A percentile compares a stretch with the other conserved stretches of the same genome.
Conservation (phyloP, 2,888 invertebrate genomes). For the Linyphia triangularis region DNA sequence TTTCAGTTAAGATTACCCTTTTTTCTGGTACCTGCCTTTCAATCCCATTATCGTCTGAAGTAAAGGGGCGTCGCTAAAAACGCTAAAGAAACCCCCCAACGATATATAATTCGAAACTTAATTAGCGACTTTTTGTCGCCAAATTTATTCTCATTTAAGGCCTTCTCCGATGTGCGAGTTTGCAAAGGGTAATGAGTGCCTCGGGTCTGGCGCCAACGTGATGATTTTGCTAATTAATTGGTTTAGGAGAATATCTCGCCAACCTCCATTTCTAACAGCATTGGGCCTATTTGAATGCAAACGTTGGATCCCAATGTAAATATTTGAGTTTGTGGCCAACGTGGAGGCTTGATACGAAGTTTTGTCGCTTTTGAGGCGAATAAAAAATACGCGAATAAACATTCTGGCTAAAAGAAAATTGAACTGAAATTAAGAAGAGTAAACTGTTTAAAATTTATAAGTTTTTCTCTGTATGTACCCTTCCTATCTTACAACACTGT, state of each 20-base stretch:
- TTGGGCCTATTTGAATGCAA: background rate
- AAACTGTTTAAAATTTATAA: too few relatives aligned
- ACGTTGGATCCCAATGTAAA: background rate
- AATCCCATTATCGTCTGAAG: background rate
- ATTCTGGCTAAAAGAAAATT: too few relatives aligned
- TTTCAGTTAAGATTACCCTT: background rate
- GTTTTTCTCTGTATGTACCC: too few relatives aligned
- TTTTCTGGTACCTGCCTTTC: background rate
- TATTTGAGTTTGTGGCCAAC: background rate
- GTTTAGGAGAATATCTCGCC: background rate
- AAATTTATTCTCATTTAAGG: constrained; percentile 5
- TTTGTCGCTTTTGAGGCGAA: too few relatives aligned
- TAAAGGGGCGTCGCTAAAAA: background rate
- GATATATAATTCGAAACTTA: constrained; percentile 24
- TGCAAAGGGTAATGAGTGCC: constrained; percentile 1
- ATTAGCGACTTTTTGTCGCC: constrained; percentile 19
- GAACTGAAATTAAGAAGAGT: too few relatives aligned
- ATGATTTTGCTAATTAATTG: constrained; percentile 45
- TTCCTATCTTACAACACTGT: too few relatives aligned
- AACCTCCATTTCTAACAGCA: background rate
- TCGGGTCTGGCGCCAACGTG: background rate
- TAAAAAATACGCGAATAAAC: too few relatives aligned
- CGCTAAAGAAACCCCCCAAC: background rate
- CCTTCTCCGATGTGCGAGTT: background rate
- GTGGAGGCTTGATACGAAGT: background rate